A percentile compares a stretch with the other conserved stretches of the same genome.
These are phyloP conservation scores for Cantharis flavilabris DNA, from an alignment of 2,888 invertebrate genomes.

Conservation along the genomic window DNA sequence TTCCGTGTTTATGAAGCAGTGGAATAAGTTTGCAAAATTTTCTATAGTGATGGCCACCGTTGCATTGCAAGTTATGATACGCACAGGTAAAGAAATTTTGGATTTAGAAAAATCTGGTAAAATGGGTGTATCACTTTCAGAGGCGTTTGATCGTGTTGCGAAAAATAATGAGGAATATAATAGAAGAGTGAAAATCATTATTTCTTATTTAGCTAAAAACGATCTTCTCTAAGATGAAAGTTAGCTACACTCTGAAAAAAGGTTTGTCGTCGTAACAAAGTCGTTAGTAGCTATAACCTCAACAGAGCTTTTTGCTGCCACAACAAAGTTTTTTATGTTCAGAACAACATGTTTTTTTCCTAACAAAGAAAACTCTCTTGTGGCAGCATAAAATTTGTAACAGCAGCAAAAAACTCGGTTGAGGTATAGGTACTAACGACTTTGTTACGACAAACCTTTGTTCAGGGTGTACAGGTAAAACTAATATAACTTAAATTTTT, in stretches of 20 bases:
- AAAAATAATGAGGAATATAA: background rate
- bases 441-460: too few relatives aligned
- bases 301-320: too few relatives aligned
- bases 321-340: too few relatives aligned
- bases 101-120: background rate
- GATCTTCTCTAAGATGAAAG: background rate
- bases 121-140: background rate
- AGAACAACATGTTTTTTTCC: too few relatives aligned
- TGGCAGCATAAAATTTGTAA: too few relatives aligned
- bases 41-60: constrained; percentile 30
- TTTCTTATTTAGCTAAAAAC: background rate
- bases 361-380: too few relatives aligned
- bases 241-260: background rate
- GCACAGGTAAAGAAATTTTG: background rate
- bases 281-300: too few relatives aligned
- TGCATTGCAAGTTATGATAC: background rate
- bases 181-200: background rate
- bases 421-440: too few relatives aligned
- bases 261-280: too few relatives aligned
- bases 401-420: too few relatives aligned
- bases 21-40: constrained; percentile 31
- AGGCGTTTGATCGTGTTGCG: background rate
- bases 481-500: too few relatives aligned
- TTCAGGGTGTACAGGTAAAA: too few relatives aligned
- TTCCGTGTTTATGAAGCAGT: constrained; percentile 34